phyloP scores from a whole-genome alignment of 2,888 invertebrate genomes.

The Vanessa cardui region DNA sequence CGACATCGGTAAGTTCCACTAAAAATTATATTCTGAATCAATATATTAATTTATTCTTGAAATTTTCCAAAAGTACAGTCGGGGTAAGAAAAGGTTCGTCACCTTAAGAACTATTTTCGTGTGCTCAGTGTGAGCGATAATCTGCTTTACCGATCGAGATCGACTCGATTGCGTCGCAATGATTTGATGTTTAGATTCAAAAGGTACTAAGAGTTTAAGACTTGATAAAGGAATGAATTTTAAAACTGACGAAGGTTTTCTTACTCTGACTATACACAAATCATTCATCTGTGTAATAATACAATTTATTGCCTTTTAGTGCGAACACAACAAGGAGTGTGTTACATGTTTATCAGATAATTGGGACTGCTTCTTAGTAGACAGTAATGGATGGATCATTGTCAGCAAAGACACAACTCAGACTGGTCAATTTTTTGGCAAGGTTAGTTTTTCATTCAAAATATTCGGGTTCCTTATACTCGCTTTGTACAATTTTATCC shows the following conservation, averaged over 20 bases:
- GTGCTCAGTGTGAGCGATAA: too few species aligned
- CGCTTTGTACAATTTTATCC: background rate
- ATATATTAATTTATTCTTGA: background rate
- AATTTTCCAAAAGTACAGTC: too few species aligned
- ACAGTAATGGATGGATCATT: constrained; percentile 94
- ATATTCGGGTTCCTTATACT: background rate
- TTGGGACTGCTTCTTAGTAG: constrained; percentile 92
- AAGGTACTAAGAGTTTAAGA: too few species aligned
- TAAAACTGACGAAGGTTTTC: too few species aligned
- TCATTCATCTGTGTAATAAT: background rate
- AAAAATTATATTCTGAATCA: background rate
- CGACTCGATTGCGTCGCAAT: too few species aligned
- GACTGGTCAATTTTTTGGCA: constrained; percentile 94
- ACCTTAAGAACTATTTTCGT: too few species aligned
- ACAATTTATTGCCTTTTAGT: constrained; percentile 52
- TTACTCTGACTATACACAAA: too few species aligned
- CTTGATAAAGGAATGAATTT: too few species aligned
- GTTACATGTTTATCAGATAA: constrained; percentile 81
- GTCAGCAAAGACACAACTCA: constrained; percentile 88
- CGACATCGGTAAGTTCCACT: constrained; percentile 85
- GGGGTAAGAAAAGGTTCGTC: too few species aligned
- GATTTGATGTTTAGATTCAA: too few species aligned
- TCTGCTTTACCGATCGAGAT: too few species aligned
- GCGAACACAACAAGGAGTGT: constrained; percentile 76
- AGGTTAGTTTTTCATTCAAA: constrained; percentile 55